phyloP scores from a whole-genome alignment of 2,888 invertebrate genomes.

The Gerosis bhagava region DNA sequence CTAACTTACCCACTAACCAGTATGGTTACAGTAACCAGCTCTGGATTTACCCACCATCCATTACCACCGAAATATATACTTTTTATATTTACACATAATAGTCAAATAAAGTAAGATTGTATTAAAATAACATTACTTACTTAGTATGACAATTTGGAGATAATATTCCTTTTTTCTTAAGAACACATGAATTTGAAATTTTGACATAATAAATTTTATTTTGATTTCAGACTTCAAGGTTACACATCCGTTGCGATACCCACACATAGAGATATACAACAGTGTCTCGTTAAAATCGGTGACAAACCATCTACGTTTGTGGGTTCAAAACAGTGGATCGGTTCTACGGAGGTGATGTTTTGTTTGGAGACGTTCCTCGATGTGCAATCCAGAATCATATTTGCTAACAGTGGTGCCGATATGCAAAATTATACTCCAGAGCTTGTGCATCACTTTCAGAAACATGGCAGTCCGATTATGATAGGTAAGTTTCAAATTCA shows the following conservation, averaged over 20 bases:
- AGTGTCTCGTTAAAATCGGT: conserved; percentile 96
- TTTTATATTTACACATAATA: too few relatives aligned
- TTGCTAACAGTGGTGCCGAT: conserved; percentile 93
- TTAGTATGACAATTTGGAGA: too few relatives aligned
- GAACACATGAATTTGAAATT: too few relatives aligned
- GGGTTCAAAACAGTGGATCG: conserved; percentile 98
- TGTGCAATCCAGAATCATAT: conserved; percentile 90
- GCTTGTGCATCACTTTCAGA: conserved; percentile 94
- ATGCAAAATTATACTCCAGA: conserved; percentile 90
- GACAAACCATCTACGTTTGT: conserved; percentile 95
- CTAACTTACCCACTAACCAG: too few relatives aligned
- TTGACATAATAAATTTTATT: too few relatives aligned
- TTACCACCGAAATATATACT: too few relatives aligned
- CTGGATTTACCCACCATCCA: too few relatives aligned
- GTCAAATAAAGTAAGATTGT: too few relatives aligned
- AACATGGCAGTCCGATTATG: conserved; percentile 98
- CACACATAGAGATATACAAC: conserved; percentile 93
- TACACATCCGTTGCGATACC: conserved; percentile 91
- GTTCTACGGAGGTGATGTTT: conserved; percentile 97
- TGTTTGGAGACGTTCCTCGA: conserved; percentile 92
- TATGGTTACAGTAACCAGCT: too few relatives aligned
- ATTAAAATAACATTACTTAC: too few relatives aligned
- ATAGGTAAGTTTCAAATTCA: conserved; percentile 95
- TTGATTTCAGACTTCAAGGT: conserved; percentile 86
- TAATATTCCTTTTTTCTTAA: too few relatives aligned